Evolutionary conservation across 1,140 invertebrate genomes (phyloP), one percentile per base, ranked within the genome.

Genomic region (Elysia chlorotica): DNA sequence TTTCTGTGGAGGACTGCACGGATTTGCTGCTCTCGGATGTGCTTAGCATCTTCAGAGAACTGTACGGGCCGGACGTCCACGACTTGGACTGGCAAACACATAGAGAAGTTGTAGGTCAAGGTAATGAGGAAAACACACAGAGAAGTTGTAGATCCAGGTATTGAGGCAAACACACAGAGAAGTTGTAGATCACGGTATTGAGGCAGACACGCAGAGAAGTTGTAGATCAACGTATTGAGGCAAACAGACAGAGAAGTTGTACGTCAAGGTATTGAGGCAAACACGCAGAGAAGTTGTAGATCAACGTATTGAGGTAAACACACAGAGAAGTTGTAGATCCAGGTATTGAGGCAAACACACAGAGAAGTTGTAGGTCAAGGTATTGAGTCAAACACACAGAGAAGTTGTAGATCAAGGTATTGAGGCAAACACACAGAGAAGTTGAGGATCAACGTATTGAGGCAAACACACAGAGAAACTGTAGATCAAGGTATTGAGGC

Each of bases 1-100:
- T n/a, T n/a, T 48, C 41, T n/a, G n/a, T 48, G 41, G 41, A 14
- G n/a, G 41, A n/a, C 41, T 48, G 41, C 41, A 48, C 10, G 41
- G 10, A 10, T 48, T 25, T 6, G 6, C 14, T 59, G 25, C 14
- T 25, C 25, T 66, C 65, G 25, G 65, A 6, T 5, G 65, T 53
- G 23, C 23, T 2, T 28, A 69, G 25, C 48, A 69, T 6, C 54
- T 69, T 69, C 25, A 69, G 1, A 6, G 48, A 54, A 28, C n/a
- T 37, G 33, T 38, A 69, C 10, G 48, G 48, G 14, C 66, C 31
- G 2, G 28, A 69, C 19, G 30, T 57, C 66, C 66, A 69, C 23
- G 66, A 69, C 30, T 69, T 69, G 19, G 23, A 10, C 66, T 69
- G 66, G n/a, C n/a, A n/a, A n/a, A n/a, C n/a, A 3, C 14, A 53